A percentile compares a stretch with the other conserved stretches of the same genome.
Evolutionary conservation across 2,113 vertebrate species (phyloP).

Genomic region (Marmota monax): DNA sequence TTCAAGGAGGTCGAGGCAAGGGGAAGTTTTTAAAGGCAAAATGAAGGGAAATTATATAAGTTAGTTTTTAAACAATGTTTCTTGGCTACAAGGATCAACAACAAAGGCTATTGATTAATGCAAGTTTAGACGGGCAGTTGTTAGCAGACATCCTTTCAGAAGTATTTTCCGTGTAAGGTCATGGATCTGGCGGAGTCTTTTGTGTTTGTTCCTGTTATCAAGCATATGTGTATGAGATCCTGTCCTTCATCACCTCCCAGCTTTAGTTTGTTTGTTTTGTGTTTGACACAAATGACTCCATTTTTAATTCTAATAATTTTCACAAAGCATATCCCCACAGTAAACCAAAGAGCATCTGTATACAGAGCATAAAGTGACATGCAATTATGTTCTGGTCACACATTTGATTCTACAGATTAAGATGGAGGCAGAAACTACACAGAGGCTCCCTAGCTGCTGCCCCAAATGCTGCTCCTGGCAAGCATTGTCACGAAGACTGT

Average conservation of each 20-base stretch:
- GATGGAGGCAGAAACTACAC: not conserved
- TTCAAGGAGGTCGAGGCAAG: not conserved
- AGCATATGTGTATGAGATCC: not conserved
- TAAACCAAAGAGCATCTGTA: not conserved
- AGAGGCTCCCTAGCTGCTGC: no score
- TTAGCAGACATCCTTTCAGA: not conserved
- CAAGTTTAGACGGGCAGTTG: not conserved
- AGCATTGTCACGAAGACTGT: rapidly evolving
- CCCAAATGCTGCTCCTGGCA: not conserved
- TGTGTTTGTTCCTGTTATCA: not conserved
- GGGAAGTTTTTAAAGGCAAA: not conserved
- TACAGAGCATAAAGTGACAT: not conserved
- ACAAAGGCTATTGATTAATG: not conserved
- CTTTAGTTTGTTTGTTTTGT: not conserved
- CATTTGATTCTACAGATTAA: not conserved
- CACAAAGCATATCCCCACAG: not conserved
- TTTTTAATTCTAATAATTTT: not conserved
- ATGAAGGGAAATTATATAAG: no score
- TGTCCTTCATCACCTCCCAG: not conserved
- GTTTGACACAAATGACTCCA: not conserved
- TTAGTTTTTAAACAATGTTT: not conserved
- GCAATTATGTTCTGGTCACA: not conserved
- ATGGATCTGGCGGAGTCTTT: not conserved
- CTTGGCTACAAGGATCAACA: not conserved
- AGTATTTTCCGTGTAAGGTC: not conserved